A percentile compares a stretch with the other conserved stretches of the same genome.
Conservation (phyloP, 1,140 invertebrate species). For the Mizuhopecten yessoensis region DNA sequence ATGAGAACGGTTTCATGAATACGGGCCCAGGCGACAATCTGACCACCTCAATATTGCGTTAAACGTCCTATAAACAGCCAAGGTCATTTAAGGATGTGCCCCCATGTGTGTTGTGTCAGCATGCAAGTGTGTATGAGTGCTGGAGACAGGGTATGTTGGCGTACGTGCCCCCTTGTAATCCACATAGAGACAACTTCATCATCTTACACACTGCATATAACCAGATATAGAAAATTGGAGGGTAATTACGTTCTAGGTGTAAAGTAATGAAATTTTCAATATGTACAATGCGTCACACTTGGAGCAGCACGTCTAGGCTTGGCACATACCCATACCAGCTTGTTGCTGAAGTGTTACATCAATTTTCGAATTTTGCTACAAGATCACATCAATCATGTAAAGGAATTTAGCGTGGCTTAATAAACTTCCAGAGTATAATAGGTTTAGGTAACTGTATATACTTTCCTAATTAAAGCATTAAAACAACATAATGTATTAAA, state of each 20-base stretch:
- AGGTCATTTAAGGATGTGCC: too few species aligned
- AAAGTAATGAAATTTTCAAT: slow-evolving; percentile 2
- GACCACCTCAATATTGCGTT: too few species aligned
- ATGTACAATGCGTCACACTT: background rate
- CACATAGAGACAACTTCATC: too few species aligned
- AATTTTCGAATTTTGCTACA: slow-evolving; percentile 6
- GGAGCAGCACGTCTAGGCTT: background rate
- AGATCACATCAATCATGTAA: background rate
- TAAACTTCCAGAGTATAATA: slow-evolving; percentile 18
- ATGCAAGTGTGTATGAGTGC: too few species aligned
- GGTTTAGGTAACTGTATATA: slow-evolving; percentile 7
- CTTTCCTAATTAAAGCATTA: slow-evolving; percentile 11
- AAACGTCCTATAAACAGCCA: too few species aligned
- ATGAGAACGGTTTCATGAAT: too few species aligned
- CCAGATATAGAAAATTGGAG: background rate
- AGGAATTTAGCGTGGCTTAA: background rate
- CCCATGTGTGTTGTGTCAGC: too few species aligned
- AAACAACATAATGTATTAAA: slow-evolving; percentile 15
- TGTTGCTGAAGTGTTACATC: background rate
- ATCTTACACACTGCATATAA: too few species aligned
- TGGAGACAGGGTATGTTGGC: too few species aligned
- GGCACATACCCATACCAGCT: slow-evolving; percentile 6
- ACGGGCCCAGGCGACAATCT: too few species aligned
- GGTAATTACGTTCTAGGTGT: background rate
- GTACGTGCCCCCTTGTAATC: too few species aligned